Conservation (phyloP, 2,113 vertebrate species). For the Oriolus oriolus region DNA sequence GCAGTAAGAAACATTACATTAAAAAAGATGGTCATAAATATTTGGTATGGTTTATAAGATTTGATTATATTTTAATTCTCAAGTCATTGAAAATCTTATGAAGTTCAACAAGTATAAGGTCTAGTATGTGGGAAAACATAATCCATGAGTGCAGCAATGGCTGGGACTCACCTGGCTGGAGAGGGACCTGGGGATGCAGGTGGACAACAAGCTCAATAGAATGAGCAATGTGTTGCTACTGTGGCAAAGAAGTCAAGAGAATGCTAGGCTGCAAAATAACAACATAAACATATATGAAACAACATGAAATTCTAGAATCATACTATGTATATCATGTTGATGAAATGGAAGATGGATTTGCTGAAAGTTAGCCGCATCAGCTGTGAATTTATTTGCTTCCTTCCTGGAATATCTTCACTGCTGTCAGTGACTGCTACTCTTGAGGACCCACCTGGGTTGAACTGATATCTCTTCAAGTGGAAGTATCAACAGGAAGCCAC, state of each 20-base stretch:
- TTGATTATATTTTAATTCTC: background rate
- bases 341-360: slow-evolving; percentile 42
- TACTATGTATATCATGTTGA: background rate
- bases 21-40: background rate
- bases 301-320: slow-evolving; percentile 38
- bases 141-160: background rate
- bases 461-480: background rate
- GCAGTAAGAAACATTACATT: background rate
- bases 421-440: background rate
- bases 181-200: background rate
- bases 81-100: background rate
- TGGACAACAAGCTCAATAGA: background rate
- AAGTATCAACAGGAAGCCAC: background rate
- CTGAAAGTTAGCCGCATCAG: slow-evolving; percentile 42
- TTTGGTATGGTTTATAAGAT: background rate
- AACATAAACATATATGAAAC: slow-evolving; percentile 30
- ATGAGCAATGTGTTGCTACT: background rate
- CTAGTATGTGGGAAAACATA: background rate
- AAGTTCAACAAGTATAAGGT: background rate
- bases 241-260: background rate
- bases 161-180: background rate
- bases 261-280: background rate
- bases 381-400: slow-evolving; percentile 28
- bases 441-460: background rate
- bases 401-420: background rate